These are phyloP conservation scores for Lithodes maja DNA, from an alignment of 2,888 invertebrate species.

Conservation along the genomic window DNA sequence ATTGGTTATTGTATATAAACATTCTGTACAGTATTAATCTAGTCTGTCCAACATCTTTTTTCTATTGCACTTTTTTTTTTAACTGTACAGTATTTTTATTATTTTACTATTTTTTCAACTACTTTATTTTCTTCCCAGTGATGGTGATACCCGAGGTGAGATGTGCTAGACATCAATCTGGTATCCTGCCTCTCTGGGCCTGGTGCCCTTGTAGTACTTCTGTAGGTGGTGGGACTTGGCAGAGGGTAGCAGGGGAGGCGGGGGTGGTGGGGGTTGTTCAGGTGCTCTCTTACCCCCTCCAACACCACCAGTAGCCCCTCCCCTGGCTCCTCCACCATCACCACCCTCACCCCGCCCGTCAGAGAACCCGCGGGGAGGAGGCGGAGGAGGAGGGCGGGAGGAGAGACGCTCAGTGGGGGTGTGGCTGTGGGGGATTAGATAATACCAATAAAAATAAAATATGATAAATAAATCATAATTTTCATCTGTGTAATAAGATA, in stretches of 20 bases:
- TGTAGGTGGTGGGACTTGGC: conserved; percentile 61
- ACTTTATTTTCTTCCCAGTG: no score
- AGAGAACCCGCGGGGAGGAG: conserved; percentile 62
- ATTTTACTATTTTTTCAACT: no score
- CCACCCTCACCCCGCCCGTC: conserved; percentile 37
- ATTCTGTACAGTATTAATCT: no score
- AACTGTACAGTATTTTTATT: no score
- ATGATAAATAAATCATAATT: no score
- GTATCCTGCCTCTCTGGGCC: conserved; percentile 57
- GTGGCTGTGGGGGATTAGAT: not conserved
- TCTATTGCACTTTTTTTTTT: no score
- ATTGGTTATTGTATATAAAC: no score
- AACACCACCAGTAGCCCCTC: not conserved
- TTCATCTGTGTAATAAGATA: no score
- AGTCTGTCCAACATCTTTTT: no score
- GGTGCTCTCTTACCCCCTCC: not conserved
- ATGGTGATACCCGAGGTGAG: no score
- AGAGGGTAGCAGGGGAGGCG: conserved; percentile 1
- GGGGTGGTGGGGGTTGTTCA: not conserved
- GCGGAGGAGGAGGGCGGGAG: conserved; percentile 52
- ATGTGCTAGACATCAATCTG: conserved; percentile 55
- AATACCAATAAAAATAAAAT: no score
- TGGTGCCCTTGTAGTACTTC: conserved; percentile 62
- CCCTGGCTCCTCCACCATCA: not conserved
- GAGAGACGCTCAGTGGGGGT: conserved; percentile 41